Evolutionary conservation across 2,797 vertebrate genomes (phyloP).

Genomic region (Jordanella pulchra): DNA sequence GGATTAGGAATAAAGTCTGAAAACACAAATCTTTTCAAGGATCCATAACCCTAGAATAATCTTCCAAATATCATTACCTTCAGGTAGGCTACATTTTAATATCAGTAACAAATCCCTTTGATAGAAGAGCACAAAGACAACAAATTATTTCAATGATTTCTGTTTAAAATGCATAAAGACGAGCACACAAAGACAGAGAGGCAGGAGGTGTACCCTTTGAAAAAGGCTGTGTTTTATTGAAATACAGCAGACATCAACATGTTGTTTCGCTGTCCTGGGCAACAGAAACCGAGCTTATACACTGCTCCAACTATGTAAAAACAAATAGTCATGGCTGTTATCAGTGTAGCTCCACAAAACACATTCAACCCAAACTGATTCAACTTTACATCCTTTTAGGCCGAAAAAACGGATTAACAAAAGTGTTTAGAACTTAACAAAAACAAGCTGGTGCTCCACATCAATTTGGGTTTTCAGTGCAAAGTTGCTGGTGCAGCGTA

Average conservation of each 20-base stretch:
- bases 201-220: constrained; percentile 55
- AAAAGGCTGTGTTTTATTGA: constrained; percentile 82
- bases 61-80: not conserved
- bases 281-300: constrained; percentile 69
- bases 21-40: not conserved
- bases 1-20: not conserved
- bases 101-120: not conserved
- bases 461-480: constrained; percentile 25
- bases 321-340: constrained; percentile 43
- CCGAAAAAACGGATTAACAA: not conserved
- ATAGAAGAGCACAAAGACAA: not conserved
- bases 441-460: constrained; percentile 32
- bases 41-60: not conserved
- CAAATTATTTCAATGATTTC: not conserved
- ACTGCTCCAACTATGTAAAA: constrained; percentile 38
- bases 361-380: constrained; percentile 17
- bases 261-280: constrained; percentile 80
- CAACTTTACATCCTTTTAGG: constrained; percentile 4
- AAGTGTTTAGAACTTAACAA: constrained; percentile 16
- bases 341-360: constrained; percentile 24
- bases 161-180: not conserved
- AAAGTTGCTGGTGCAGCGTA: constrained; percentile 58
- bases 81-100: not conserved
- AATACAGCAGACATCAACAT: constrained; percentile 89
- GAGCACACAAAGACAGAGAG: constrained; percentile 18